phyloP scores from a whole-genome alignment of 2,113 vertebrate species.

The Saccopteryx bilineata region DNA sequence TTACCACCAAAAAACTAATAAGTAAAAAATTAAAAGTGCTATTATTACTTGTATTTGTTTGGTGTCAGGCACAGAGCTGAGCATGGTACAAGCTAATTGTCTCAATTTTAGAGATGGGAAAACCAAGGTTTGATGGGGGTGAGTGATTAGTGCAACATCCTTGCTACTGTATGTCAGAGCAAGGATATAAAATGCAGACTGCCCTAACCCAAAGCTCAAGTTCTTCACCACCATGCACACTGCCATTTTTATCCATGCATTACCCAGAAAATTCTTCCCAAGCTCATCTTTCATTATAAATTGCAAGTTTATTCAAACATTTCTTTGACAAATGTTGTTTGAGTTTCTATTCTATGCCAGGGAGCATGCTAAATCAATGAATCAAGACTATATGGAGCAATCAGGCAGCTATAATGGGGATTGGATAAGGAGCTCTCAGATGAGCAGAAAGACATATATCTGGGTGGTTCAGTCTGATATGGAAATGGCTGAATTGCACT shows the following conservation, averaged over 20 bases:
- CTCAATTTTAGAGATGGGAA: neutral
- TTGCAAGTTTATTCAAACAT: neutral
- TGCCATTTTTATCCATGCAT: neutral
- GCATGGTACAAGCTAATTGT: neutral
- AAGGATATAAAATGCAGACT: neutral
- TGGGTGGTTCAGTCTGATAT: neutral
- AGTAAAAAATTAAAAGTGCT: neutral
- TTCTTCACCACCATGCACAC: neutral
- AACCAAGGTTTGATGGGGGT: neutral
- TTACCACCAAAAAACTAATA: neutral
- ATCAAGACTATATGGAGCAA: neutral
- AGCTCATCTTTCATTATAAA: neutral
- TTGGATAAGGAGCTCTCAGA: neutral
- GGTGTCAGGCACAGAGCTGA: neutral
- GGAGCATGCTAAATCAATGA: neutral
- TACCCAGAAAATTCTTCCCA: neutral
- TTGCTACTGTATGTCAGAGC: no score
- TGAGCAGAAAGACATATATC: neutral
- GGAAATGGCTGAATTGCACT: neutral
- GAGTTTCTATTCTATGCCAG: neutral
- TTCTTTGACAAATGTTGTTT: constrained; percentile 45
- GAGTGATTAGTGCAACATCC: neutral
- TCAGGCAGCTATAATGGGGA: neutral
- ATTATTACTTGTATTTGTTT: neutral
- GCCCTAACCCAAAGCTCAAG: rapidly evolving